Conservation (phyloP, 2,113 vertebrate species). For the Sus scrofa region DNA sequence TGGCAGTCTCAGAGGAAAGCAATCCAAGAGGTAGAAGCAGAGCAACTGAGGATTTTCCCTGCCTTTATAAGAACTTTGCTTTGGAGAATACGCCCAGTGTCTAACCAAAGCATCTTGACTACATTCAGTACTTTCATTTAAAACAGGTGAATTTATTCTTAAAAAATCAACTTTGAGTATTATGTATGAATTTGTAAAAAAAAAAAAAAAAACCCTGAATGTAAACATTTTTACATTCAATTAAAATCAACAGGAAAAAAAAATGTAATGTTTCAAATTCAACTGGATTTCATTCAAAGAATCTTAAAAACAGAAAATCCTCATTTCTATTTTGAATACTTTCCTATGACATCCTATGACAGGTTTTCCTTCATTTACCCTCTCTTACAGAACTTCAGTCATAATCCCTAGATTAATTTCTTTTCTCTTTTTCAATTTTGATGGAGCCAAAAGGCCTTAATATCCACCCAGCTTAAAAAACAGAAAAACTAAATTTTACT, state of each 20-base stretch:
- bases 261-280: neutral
- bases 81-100: neutral
- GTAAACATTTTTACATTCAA: constrained; percentile 29
- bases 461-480: neutral
- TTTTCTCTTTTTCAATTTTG: constrained; percentile 8
- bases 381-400: neutral
- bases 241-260: constrained; percentile 16
- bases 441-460: constrained; percentile 39
- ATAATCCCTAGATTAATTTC: constrained; percentile 33
- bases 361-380: neutral
- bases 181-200: neutral
- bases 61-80: neutral
- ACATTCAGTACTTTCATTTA: neutral
- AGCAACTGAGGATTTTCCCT: neutral
- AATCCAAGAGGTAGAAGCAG: neutral
- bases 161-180: neutral
- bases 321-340: constrained; percentile 38
- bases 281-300: constrained; percentile 27
- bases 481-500: constrained; percentile 6
- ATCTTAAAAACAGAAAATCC: constrained; percentile 33
- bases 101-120: neutral
- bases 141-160: neutral
- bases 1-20: neutral
- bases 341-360: constrained; percentile 22
- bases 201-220: neutral